Base-by-base conservation (phyloP, 2,888 invertebrate species). In the Xanthorhoe spadicearia region DNA sequence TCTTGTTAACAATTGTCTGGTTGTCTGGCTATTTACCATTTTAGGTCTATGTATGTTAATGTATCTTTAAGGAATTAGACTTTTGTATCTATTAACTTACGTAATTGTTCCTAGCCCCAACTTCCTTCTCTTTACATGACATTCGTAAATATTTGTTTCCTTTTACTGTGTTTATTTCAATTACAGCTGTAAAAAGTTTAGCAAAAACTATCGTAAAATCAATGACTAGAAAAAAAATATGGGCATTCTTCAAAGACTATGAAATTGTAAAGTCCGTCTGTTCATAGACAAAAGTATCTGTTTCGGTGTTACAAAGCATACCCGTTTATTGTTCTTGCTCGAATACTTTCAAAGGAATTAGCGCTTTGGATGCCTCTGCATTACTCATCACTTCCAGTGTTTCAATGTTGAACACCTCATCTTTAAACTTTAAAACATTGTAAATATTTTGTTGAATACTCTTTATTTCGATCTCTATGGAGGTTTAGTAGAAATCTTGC, bases 311-410 rank as follows among this genome's bases (percentile, higher is more conserved):
- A 85, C 85, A 85, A 85, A 85, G 79, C 77, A 70, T 78, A 76
- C 74, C 75, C 75, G 85, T 85, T 89, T 87, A 88, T 89, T 88
- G 84, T 84, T 86, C 77, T 77, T 69, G 73, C 71, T 74, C 74
- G 76, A 82, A 81, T 80, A 83, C 77, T 83, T 86, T 86, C 83
- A 84, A 79, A 85, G 83, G 81, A 69, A 78, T 85, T 86, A 85
- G 76, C 78, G 73, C 75, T 77, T 74, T 67, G 70, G 74, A 75
- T 75, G 72, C 69, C 74, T 66, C 68, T 69, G 71, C 60, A 73
- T 81, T 82, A 83, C 78, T 82, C 83, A 80, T 77, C 73, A 69
- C 68, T 68, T 72, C 66, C 73, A 66, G 62, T 74, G 15, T 51
- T 35, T 46, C 72, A 72, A 71, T 77, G 72, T 67, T 46, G 59